These are phyloP conservation scores for Solenodon paradoxus DNA, from an alignment of 2,113 vertebrate species.

Conservation along the genomic window DNA sequence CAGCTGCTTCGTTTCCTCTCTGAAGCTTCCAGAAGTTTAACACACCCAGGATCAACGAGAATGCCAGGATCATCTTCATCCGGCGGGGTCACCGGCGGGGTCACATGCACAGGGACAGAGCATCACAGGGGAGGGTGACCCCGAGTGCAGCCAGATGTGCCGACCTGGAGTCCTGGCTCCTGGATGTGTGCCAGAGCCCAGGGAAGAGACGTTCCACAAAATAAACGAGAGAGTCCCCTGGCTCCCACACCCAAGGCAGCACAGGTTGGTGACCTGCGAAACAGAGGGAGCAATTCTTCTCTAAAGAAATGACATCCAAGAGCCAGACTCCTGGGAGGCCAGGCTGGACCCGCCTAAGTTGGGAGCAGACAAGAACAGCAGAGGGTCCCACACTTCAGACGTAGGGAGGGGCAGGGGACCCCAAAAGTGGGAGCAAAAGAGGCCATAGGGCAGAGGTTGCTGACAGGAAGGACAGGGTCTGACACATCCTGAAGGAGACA, in stretches of 20 bases:
- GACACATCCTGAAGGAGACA: not conserved
- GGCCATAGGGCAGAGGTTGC: not conserved
- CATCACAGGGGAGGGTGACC: not conserved
- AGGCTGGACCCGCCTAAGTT: not conserved
- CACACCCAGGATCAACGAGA: not conserved
- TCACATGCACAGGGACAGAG: not conserved
- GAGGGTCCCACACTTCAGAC: not conserved
- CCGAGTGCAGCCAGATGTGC: not conserved
- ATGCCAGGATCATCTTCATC: not conserved
- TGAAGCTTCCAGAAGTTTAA: not conserved
- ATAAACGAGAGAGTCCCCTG: not conserved
- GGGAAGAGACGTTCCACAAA: not conserved
- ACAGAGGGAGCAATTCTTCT: not conserved
- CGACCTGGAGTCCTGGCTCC: not conserved
- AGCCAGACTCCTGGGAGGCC: not conserved
- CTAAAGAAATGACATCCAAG: not conserved
- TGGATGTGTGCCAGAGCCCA: not conserved
- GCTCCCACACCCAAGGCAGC: not conserved
- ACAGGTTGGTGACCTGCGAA: not conserved
- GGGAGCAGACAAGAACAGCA: not conserved
- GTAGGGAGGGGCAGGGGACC: not conserved
- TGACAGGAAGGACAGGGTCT: not conserved
- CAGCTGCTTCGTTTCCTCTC: not conserved
- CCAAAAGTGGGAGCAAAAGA: not conserved
- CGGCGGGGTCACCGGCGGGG: not conserved